Conservation (phyloP, 2,113 vertebrate species). For the Butorides virescens region DNA sequence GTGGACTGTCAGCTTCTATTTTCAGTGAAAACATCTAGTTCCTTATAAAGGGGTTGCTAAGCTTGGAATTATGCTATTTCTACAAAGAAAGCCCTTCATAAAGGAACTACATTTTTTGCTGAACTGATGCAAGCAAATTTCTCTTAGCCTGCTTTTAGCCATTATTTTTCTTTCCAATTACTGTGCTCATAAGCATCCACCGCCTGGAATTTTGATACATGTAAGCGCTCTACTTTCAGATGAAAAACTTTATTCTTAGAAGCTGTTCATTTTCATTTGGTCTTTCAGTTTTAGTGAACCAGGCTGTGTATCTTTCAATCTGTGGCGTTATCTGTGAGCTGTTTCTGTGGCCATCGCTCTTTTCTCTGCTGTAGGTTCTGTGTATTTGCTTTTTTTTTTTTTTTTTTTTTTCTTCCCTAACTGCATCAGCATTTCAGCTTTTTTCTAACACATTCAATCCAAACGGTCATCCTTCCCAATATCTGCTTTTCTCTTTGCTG, state of each 20-base stretch:
- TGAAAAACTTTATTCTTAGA: not conserved
- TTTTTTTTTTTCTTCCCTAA: no score
- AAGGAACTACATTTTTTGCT: not conserved
- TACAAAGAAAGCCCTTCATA: conserved; percentile 53
- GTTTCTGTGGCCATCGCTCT: not conserved
- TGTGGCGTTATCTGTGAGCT: rapidly evolving
- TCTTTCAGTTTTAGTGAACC: not conserved
- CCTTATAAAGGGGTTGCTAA: conserved; percentile 13
- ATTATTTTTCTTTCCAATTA: conserved; percentile 60
- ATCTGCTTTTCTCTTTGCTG: not conserved
- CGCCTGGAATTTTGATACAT: not conserved
- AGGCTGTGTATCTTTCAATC: not conserved
- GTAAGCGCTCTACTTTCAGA: not conserved
- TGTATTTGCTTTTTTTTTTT: no score
- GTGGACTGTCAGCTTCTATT: conserved; percentile 57
- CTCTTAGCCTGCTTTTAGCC: not conserved
- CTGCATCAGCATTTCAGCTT: not conserved
- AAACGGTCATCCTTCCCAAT: not conserved
- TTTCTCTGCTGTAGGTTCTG: not conserved
- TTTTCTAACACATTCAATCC: not conserved
- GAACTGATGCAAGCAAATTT: conserved; percentile 1
- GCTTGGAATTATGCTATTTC: not conserved
- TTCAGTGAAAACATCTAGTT: conserved; percentile 60
- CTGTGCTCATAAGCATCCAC: not conserved
- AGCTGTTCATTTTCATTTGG: not conserved